Evolutionary conservation across 1,140 invertebrate genomes (phyloP), one percentile per base, ranked within the genome.

Genomic region (Diabrotica virgifera): DNA sequence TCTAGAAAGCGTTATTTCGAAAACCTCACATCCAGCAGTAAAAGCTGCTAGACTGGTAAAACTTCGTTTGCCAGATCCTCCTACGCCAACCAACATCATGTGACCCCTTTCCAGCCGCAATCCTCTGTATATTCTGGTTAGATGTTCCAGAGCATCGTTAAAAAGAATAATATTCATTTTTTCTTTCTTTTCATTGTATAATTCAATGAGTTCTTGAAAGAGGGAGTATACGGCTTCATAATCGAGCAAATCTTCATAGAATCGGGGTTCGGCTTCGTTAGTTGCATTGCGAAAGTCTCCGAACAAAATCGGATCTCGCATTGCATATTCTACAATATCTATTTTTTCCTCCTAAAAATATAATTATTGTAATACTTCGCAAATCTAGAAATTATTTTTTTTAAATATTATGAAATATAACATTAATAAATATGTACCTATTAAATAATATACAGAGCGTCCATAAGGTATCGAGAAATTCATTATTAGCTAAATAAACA

Each of bases 211-310:
- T 88, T 95, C 92, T 82, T 91, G 87, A 71, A 96, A 95, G 5
- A 96, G 79, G 67, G 85, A 89, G 74, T 88, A 93, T 6, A 93
- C 86, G 0, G 93, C 91, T 67, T 93, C 88, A 74, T 94, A 96
- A 77, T 96, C 93, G 2, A 94, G 79, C 2, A 96, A 80, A 80
- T 96, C 94, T 79, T 96, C 94, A 74, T 97, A 97, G 63, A 88
- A 85, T 66, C 93, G 81, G 0, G 87, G 80, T 74, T 93, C 90
- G 0, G 85, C 85, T 72, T 93, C 90, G 57, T 90, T 89, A 7
- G 90, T 80, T 0, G 92, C 91, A 71, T 94, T 95, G 40, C 92
- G 82, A 62, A 74, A 75, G 74, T 97, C 94, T 0, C 94, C 94
- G 78, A 90, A 97, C 0, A 96, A 80, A 46, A 94, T 70, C 0